Evolutionary conservation across 2,113 vertebrate genomes (phyloP), one percentile per base, ranked within the genome.

Genomic region (Suncus etruscus): DNA sequence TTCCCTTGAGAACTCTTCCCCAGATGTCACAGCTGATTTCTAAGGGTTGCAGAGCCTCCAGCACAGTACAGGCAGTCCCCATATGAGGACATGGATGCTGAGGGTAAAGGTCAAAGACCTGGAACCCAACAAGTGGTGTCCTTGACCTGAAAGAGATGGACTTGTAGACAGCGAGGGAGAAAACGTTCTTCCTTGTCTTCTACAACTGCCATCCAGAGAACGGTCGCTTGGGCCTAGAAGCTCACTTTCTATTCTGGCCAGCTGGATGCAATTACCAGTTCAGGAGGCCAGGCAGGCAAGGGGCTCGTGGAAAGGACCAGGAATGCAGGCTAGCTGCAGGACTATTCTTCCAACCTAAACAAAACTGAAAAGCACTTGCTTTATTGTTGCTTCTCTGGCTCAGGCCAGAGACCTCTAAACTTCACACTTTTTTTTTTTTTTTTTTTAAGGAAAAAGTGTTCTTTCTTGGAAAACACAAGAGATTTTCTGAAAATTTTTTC

Each of bases 401-500:
- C 24, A 29, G 2, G 65, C 24, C 65, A 27, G 65, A 29, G 65
- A 12, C 8, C 65, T 66, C 65, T 66, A 61, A 61, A 66, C 65
- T 11, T 66, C 58, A 66, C 24, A 66, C 6, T 8, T 66, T 66
- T 29, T 66, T 4, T 66, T 66, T 66, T 27, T 66, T 66, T 65
- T 65, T 25, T 66, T 66, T 66, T 29, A 29, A 66, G 65, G 70
- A 45, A 91, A 72, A 22, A 31, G 15, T 29, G 10, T 8, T 25
- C n/a, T 90, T 92, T 85, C 15, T 47, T 95, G 70, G 93, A 94
- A 90, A 91, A 27, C 81, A 76, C 48, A 32, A 84, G 58, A 63
- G 92, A 9, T 91, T 96, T 94, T 66, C 88, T 95, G 91, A 91
- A 94, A 89, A 93, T 95, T 89, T 82, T 50, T 69, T 95, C 83